Percentiles rank a stretch among this genome's conserved stretches.
phyloP scores from a whole-genome alignment of 2,888 invertebrate species.

The Pandemis heparana region DNA sequence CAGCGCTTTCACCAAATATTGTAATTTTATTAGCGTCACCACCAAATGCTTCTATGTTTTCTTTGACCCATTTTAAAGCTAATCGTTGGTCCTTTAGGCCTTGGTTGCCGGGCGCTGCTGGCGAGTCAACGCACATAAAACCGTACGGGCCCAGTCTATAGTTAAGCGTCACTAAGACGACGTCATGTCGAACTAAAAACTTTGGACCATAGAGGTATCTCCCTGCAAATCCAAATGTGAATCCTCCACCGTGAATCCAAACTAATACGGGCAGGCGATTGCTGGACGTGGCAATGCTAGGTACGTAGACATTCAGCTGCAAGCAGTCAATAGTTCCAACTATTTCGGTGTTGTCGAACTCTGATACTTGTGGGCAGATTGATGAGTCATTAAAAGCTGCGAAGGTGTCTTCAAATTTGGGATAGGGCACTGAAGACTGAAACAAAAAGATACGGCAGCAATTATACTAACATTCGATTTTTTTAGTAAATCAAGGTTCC shows the following conservation, averaged over 20 bases:
- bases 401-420: constrained; percentile 47
- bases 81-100: constrained; percentile 67
- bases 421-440: constrained; percentile 35
- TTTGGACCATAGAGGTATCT: constrained; percentile 56
- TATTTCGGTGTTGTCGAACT: constrained; percentile 51
- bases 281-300: constrained; percentile 50
- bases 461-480: neutral
- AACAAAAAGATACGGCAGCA: neutral
- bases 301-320: constrained; percentile 62
- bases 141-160: constrained; percentile 68
- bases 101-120: constrained; percentile 65
- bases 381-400: constrained; percentile 52
- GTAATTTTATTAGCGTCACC: constrained; percentile 64
- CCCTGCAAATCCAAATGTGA: constrained; percentile 51
- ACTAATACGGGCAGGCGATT: constrained; percentile 64
- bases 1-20: constrained; percentile 63
- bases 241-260: constrained; percentile 64
- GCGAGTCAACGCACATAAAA: constrained; percentile 66
- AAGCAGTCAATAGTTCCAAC: constrained; percentile 65
- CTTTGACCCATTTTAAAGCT: constrained; percentile 65
- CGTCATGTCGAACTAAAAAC: constrained; percentile 61
- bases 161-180: constrained; percentile 63
- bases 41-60: constrained; percentile 65
- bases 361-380: constrained; percentile 57
- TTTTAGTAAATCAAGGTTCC: neutral